phyloP scores from a whole-genome alignment of 2,797 vertebrate genomes.

The Clarias platycephalus region DNA sequence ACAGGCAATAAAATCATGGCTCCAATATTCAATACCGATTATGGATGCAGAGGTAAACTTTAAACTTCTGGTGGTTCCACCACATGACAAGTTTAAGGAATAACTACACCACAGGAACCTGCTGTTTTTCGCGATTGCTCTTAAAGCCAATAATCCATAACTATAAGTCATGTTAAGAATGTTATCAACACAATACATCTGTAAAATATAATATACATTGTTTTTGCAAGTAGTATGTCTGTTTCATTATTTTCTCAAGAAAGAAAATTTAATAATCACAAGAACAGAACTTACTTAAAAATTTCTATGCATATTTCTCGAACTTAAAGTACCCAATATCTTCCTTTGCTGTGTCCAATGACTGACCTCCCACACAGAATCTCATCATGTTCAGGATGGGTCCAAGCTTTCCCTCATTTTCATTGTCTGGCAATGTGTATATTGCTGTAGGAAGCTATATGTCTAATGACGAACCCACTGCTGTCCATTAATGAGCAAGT shows the following conservation, averaged over 20 bases:
- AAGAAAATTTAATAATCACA: neutral
- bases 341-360: neutral
- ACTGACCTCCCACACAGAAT: slow-evolving; percentile 12
- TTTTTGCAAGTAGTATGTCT: neutral
- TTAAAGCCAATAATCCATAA: neutral
- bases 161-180: neutral
- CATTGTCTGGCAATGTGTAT: slow-evolving; percentile 5
- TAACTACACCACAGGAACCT: neutral
- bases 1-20: slow-evolving; percentile 19
- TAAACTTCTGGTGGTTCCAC: neutral
- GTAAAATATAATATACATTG: neutral
- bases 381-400: slow-evolving; percentile 3
- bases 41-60: neutral
- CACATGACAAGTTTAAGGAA: neutral
- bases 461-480: slow-evolving; percentile 44
- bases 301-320: neutral
- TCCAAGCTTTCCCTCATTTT: slow-evolving; percentile 31
- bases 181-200: neutral
- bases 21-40: neutral
- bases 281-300: neutral
- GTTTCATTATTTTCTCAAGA: neutral
- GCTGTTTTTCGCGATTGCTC: neutral
- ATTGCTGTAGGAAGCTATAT: slow-evolving; percentile 38
- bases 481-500: slow-evolving; percentile 52
- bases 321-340: neutral